A percentile compares a stretch with the other conserved stretches of the same genome.
Conservation (phyloP, 92 coral and sea anemone species). For the Epizoanthus scotinus region DNA sequence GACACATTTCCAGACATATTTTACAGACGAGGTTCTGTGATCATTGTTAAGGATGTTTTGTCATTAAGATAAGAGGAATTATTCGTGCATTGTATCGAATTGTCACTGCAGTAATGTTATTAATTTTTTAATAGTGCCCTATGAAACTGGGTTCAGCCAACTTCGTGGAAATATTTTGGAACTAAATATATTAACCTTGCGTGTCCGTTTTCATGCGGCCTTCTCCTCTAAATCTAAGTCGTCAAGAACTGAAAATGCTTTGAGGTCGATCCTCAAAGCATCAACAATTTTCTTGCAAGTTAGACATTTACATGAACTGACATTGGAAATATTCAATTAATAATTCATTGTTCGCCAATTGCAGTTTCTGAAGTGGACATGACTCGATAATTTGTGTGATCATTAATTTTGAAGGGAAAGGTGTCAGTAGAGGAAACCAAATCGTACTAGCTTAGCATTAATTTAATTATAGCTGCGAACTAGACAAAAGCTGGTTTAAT, state of each 20-base stretch:
- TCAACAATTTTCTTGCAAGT: not conserved
- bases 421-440: not conserved
- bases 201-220: not conserved
- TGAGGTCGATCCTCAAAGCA: not conserved
- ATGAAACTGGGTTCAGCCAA: too few relatives aligned
- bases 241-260: not conserved
- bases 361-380: not conserved
- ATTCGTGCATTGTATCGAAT: not conserved
- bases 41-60: not conserved
- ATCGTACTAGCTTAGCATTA: not conserved
- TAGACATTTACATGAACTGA: not conserved
- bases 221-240: too few relatives aligned
- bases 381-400: not conserved
- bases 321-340: not conserved
- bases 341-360: not conserved
- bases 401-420: not conserved
- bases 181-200: too few relatives aligned
- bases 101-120: not conserved
- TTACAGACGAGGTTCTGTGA: not conserved
- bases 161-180: too few relatives aligned
- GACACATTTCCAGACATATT: not conserved
- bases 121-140: not conserved
- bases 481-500: not conserved
- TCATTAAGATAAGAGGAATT: not conserved
- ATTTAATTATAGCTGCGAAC: not conserved